These are phyloP conservation scores for Prorops nasuta DNA, from an alignment of 1,140 invertebrate genomes.

Conservation along the genomic window DNA sequence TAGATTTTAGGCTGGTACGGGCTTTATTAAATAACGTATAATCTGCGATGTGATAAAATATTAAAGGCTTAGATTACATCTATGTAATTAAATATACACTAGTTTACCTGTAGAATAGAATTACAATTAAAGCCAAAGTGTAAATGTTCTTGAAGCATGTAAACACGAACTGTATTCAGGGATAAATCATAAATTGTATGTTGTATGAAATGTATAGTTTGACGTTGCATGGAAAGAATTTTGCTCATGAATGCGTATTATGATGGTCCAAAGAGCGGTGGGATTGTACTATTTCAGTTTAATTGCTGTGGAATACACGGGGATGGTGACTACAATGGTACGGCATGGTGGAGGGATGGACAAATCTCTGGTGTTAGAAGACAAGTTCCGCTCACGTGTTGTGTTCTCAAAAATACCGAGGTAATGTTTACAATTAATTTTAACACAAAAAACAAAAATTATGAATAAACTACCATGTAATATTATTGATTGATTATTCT, in stretches of 20 bases:
- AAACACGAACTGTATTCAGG: too few species aligned
- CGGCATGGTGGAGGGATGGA: constrained; percentile 51
- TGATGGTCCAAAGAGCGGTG: constrained; percentile 11
- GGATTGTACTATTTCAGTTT: constrained; percentile 50
- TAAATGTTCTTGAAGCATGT: too few species aligned
- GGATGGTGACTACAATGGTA: constrained; percentile 56
- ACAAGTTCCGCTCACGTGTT: constrained; percentile 55
- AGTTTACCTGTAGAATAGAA: too few species aligned
- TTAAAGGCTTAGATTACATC: too few species aligned
- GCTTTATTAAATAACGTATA: too few species aligned
- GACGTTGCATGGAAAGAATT: constrained; percentile 9
- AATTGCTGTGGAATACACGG: constrained; percentile 60
- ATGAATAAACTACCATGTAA: background rate
- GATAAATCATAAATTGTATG: too few species aligned
- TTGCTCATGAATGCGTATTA: constrained; percentile 1
- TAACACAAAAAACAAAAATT: background rate
- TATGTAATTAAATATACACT: too few species aligned
- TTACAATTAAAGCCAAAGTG: too few species aligned
- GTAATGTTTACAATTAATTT: constrained; percentile 28
- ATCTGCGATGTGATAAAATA: too few species aligned
- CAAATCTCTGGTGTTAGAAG: constrained; percentile 38
- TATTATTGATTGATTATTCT: background rate
- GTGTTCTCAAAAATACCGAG: constrained; percentile 50
- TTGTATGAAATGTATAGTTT: too few species aligned
- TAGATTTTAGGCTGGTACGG: too few species aligned